Base-by-base conservation (phyloP, 2,113 vertebrate genomes). In the Xiphophorus maculatus region DNA sequence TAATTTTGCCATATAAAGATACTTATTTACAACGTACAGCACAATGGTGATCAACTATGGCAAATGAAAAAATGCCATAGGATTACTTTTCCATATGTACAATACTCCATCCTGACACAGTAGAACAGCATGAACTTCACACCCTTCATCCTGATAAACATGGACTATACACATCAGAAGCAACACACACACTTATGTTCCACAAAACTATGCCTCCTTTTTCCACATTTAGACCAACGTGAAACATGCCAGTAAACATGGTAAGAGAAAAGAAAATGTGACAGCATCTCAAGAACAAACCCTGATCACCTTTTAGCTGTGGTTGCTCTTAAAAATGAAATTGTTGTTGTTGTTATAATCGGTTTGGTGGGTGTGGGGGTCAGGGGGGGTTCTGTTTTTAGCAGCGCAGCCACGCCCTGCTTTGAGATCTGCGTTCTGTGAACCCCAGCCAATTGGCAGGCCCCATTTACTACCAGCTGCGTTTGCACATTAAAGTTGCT, bases 371-470 rank as follows among this genome's bases (percentile, higher is more conserved):
- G 8, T 8, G 13, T 66, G 33, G 8, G 33, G 33, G 17, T 44
- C 30, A 30, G 3, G 15, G 30, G 30, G 30, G 25, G 30, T 74
- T 78, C 64, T 65, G 42, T 73, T 84, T 79, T 63, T 85, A 71
- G 54, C 89, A 42, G 8, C 10, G 29, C 42, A 13, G 29, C 83
- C 86, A 80, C 89, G 44, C 85, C 90, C 87, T 63, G 63, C 73
- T 83, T 88, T 84, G 32, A 89, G 86, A 91, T 87, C 73, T 80
- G 65, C 33, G 28, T 84, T 86, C 79, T 89, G 76, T 90, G 87
- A 88, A 77, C 71, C 1, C 3, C 63, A n/a, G 90, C 92, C 91
- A 94, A 86, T 80, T 93, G 90, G 91, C 91, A 89, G 80, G 75
- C 42, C 4, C 72, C 42, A 54, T 91, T 92, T 87, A 89, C 87